Evolutionary conservation across 2,113 vertebrate species (phyloP), one percentile per base, ranked within the genome.

Genomic region (Myodes glareolus): DNA sequence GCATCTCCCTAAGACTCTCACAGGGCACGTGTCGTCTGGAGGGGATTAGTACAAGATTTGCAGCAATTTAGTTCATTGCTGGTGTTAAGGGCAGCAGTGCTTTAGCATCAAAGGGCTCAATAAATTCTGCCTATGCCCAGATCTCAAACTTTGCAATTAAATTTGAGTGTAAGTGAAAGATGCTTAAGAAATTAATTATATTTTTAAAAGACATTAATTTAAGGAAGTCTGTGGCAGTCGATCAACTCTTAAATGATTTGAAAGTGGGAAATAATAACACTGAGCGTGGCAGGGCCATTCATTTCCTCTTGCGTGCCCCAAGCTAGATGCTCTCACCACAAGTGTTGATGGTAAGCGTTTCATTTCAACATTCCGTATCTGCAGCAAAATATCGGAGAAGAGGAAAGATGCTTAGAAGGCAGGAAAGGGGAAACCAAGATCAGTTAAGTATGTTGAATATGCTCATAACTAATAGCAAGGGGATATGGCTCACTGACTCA

Each of bases 51-150:
- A 73, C 75, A 97, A 97, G 91, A 97, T 96, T 96, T 96, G 58
- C 94, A 90, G 95, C 89, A 96, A 95, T 97, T 98, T 88, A 96
- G 78, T 90, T 98, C 95, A 97, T 96, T 92, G 82, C 92, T 90
- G 87, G 77, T 86, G 68, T 88, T 94, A 88, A 77, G 78, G 65
- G 75, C 55, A 94, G 87, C 6, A 7, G 95, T 72, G 97, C 65
- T 77, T 97, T 92, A 78, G 84, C 50, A 96, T 97, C 93, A 85
- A 95, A 96, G 58, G 77, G 70, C 50, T 92, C 92, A 39, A 90
- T 91, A 96, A 91, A 94, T 96, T 94, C 63, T 94, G 42, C 9
- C 47, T 67, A 47, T 68, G 81, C 86, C 81, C 47, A 55, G 52
- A 75, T 87, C 70, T 91, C 81, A 89, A 97, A 95, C n/a, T 91